These are phyloP conservation scores for Hyles vespertilio DNA, from an alignment of 1,140 invertebrate genomes.

Conservation along the genomic window DNA sequence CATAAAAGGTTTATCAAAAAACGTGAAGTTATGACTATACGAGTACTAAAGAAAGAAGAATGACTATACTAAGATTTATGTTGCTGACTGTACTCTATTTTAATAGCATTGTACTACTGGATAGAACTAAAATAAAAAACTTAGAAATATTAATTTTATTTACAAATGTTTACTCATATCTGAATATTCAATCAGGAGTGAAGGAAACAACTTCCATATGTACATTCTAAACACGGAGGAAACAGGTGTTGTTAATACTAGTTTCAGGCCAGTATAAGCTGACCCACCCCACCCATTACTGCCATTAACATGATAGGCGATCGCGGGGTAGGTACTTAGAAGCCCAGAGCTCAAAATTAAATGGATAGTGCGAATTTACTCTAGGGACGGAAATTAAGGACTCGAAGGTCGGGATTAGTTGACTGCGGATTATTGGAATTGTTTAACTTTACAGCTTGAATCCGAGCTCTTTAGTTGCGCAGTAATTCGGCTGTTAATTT, in stretches of 20 bases:
- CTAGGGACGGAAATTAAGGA: constrained; percentile 28
- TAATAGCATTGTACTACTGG: too few species aligned
- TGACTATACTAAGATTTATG: too few species aligned
- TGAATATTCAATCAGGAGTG: constrained; percentile 8
- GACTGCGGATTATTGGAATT: constrained; percentile 33
- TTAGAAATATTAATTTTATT: too few species aligned
- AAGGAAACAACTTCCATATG: constrained; percentile 6
- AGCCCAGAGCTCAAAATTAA: constrained; percentile 13
- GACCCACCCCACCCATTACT: constrained; percentile 3
- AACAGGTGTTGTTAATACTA: constrained; percentile 23
- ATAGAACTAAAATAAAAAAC: too few species aligned
- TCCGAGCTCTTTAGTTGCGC: constrained; percentile 16
- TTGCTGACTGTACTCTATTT: too few species aligned
- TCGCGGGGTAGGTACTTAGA: background rate
- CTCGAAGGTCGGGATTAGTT: constrained; percentile 22
- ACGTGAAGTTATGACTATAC: too few species aligned
- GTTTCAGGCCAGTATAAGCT: constrained; percentile 11
- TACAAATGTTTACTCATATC: background rate
- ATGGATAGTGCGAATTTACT: constrained; percentile 27
- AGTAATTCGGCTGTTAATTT: constrained; percentile 2
- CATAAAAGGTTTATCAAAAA: too few species aligned
- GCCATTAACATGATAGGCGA: background rate
- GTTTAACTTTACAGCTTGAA: constrained; percentile 28
- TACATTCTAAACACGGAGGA: constrained; percentile 19
- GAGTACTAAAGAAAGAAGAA: too few species aligned